phyloP scores from a whole-genome alignment of 1,140 invertebrate genomes.

The Saxidomus purpurata region DNA sequence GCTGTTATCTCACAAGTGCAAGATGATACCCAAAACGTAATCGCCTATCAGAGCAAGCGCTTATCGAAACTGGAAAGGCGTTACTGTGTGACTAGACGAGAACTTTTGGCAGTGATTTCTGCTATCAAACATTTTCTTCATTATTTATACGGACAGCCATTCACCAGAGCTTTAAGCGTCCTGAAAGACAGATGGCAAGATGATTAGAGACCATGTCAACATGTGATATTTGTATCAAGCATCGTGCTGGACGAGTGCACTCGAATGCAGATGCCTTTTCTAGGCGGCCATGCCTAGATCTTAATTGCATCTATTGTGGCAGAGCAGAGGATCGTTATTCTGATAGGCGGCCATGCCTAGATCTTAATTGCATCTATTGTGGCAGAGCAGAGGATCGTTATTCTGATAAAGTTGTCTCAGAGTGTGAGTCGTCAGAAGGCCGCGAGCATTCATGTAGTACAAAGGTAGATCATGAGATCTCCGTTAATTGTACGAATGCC shows the following conservation, averaged over 20 bases:
- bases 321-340: conserved; percentile 44
- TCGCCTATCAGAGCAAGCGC: conserved; percentile 23
- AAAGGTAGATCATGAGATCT: neutral
- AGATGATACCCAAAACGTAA: conserved; percentile 61
- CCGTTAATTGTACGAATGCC: neutral
- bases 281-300: neutral
- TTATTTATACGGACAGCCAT: neutral
- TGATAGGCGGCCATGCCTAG: neutral
- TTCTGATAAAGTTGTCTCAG: neutral
- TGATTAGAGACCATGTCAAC: conserved; percentile 56
- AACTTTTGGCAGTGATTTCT: conserved; percentile 62
- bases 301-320: neutral
- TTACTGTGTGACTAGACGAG: conserved; percentile 51
- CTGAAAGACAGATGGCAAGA: conserved; percentile 51
- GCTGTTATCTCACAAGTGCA: conserved; percentile 83
- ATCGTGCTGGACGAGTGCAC: conserved; percentile 17
- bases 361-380: neutral
- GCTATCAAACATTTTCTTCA: conserved; percentile 57
- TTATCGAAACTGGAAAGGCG: conserved; percentile 11
- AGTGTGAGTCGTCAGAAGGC: neutral
- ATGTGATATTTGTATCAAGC: conserved; percentile 12
- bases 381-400: conserved; percentile 31
- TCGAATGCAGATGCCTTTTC: conserved; percentile 42
- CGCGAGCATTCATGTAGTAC: neutral
- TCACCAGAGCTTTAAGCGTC: conserved; percentile 40